These are phyloP conservation scores for Trissolcus brochymenae DNA, from an alignment of 2,888 invertebrate species.

Conservation along the genomic window DNA sequence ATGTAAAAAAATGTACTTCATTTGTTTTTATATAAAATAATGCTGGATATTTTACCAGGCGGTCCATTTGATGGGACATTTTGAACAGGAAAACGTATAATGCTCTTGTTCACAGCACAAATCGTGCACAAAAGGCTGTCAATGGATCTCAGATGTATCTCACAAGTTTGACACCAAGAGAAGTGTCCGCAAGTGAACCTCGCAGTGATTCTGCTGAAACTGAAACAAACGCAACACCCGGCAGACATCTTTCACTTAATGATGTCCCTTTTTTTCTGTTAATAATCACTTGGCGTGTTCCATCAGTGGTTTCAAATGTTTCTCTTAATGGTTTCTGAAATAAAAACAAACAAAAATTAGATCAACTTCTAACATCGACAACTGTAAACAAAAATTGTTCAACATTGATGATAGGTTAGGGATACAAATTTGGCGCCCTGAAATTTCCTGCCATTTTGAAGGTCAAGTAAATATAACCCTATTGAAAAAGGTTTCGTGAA, in stretches of 20 bases:
- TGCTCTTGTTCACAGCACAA: not conserved
- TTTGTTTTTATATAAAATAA: not conserved
- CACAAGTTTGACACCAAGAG: not conserved
- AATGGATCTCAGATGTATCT: not conserved
- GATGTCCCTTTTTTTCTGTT: not conserved
- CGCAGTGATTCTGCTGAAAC: not conserved
- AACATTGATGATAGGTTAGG: not conserved
- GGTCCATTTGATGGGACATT: not conserved
- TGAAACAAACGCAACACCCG: not conserved
- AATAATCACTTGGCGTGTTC: not conserved
- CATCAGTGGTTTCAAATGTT: not conserved
- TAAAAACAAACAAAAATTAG: not conserved
- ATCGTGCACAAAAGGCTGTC: not conserved
- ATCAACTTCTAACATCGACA: not conserved
- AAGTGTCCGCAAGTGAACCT: conserved; percentile 3
- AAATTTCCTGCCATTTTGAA: too few relatives aligned
- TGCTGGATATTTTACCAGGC: not conserved
- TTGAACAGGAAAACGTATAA: not conserved
- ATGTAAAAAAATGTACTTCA: not conserved
- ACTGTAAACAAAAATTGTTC: not conserved
- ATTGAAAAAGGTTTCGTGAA: too few relatives aligned
- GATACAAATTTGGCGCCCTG: too few relatives aligned
- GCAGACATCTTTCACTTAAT: not conserved
- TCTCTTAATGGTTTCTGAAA: not conserved
- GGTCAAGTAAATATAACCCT: too few relatives aligned